Base-by-base conservation (phyloP, 2,888 invertebrate species). In the Desoria tigrina region DNA sequence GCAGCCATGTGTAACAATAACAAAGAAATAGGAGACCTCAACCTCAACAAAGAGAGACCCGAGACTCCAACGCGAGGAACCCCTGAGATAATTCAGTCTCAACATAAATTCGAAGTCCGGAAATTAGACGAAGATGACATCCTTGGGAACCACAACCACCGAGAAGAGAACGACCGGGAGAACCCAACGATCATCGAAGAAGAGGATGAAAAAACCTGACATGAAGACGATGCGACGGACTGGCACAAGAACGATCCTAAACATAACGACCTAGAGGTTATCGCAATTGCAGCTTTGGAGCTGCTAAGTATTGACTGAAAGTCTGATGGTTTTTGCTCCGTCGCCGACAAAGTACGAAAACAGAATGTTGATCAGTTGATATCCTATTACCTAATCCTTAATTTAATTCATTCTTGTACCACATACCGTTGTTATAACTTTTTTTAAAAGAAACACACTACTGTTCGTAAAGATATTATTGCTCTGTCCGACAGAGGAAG, bases 171-270 rank as follows among this genome's bases (percentile, higher is more conserved):
- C 39, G 69, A 69, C 14, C 60, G 74, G 50, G 74, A 74, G 27
- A 75, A 74, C 67, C 70, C 70, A 26, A 74, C 76, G 1, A 76
- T 74, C 14, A 69, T 75, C 50, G 74, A 74, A 63, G 76, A 76
- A 50, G 76, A 76, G 39, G 74, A 76, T 56, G 58, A 69, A 42
- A 69, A 73, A 51, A 65, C 66, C 53, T 69, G 66, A 69, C 59
- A 24, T 53, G 55, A 39, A 14, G 27, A 26, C 51, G 18, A 51
- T 51, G 16, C 6, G 45, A 45, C 6, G 45, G 45, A 45, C 45
- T 45, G 45, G 45, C 21, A 4, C 32, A 32, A 32, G 32, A 32
- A n/a, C n/a, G n/a, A n/a, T n/a, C n/a, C 11, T 32, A 32, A 32
- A 32, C 4, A 32, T 32, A 32, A 32, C 11, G 32, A 32, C 32